These are phyloP conservation scores for Heloderma charlesbogerti DNA, from an alignment of 2,113 vertebrate species.

Conservation along the genomic window DNA sequence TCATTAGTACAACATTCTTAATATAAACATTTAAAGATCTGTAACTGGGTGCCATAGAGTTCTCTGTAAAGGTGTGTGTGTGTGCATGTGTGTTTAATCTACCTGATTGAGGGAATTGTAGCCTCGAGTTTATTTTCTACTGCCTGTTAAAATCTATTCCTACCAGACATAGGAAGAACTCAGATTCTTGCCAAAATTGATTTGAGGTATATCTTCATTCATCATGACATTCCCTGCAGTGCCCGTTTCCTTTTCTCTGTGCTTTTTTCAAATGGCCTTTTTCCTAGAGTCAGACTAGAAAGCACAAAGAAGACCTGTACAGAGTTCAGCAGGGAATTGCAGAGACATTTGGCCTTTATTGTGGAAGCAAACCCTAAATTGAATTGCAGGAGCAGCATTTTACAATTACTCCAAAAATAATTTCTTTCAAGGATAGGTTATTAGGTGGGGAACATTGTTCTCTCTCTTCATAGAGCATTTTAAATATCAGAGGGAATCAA, in stretches of 20 bases:
- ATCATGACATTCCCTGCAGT: constrained; percentile 62
- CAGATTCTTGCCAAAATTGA: constrained; percentile 65
- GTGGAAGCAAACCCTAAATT: constrained; percentile 65
- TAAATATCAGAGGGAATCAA: constrained; percentile 58
- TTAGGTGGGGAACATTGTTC: constrained; percentile 56
- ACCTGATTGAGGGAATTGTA: constrained; percentile 34
- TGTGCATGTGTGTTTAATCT: neutral
- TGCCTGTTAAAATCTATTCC: constrained; percentile 62
- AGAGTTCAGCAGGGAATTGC: constrained; percentile 66
- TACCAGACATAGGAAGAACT: constrained; percentile 56
- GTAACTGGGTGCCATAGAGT: neutral
- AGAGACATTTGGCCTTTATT: constrained; percentile 71
- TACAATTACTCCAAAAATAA: constrained; percentile 62
- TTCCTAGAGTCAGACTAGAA: constrained; percentile 65
- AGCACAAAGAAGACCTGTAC: constrained; percentile 56
- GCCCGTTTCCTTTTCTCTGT: constrained; percentile 58
- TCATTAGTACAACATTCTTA: constrained; percentile 15
- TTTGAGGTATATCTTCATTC: constrained; percentile 65
- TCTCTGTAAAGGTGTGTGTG: neutral
- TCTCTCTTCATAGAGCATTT: constrained; percentile 43
- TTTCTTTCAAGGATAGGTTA: constrained; percentile 46
- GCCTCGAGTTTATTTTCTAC: constrained; percentile 44
- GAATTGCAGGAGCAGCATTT: constrained; percentile 51
- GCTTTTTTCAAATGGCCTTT: constrained; percentile 62
- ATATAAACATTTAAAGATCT: neutral